These are phyloP conservation scores for Decapterus maruadsi DNA, from an alignment of 2,797 vertebrate species.

Conservation along the genomic window DNA sequence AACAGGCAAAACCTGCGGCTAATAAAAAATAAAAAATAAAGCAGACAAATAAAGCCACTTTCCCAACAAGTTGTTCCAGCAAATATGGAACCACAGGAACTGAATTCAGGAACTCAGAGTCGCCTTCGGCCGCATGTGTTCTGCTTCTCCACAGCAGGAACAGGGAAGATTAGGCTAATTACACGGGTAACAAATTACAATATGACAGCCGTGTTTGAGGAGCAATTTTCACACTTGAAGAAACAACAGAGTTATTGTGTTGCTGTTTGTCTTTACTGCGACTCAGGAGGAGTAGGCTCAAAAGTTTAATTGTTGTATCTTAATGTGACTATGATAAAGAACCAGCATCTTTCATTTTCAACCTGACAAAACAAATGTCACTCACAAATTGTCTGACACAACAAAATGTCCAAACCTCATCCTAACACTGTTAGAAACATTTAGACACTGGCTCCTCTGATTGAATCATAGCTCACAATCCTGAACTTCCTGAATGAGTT, in stretches of 20 bases:
- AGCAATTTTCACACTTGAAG: conserved; percentile 2
- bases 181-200: not conserved
- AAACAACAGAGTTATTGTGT: not conserved
- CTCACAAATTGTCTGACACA: no score
- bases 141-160: not conserved
- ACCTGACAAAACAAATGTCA: no score
- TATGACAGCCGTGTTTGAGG: not conserved
- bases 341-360: no score
- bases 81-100: conserved; percentile 34
- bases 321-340: not conserved
- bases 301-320: not conserved
- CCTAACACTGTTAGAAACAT: not conserved
- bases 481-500: conserved; percentile 18
- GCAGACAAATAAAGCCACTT: conserved; percentile 21
- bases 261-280: not conserved
- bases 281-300: not conserved
- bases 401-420: not conserved
- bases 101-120: conserved; percentile 12
- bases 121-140: not conserved
- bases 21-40: conserved; percentile 21
- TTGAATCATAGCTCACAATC: not conserved
- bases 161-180: not conserved
- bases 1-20: conserved; percentile 39
- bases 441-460: not conserved
- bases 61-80: conserved; percentile 17